A percentile compares a stretch with the other conserved stretches of the same genome.
Evolutionary conservation across 2,888 invertebrate species (phyloP).

Genomic region (Thymelicus sylvestris): DNA sequence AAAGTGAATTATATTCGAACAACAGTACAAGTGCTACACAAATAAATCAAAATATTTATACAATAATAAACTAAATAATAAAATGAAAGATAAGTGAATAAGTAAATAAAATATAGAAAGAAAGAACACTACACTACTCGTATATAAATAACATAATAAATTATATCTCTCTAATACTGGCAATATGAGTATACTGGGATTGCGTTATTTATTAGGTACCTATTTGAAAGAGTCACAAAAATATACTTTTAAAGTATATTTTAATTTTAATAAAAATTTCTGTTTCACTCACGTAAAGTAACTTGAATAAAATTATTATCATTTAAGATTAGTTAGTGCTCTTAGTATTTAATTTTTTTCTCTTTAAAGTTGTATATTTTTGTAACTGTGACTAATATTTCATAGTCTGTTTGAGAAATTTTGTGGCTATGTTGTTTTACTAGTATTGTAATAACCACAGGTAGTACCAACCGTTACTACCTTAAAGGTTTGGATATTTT

Average conservation of each 20-base stretch:
- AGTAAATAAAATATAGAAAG: not conserved
- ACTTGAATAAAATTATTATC: too few species aligned
- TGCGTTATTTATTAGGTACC: not conserved
- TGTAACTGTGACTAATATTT: not conserved
- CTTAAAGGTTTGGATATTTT: too few species aligned
- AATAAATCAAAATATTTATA: not conserved
- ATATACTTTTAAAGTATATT: not conserved
- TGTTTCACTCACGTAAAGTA: too few species aligned
- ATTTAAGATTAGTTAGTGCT: too few species aligned
- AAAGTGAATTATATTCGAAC: not conserved
- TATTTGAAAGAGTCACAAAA: conserved; percentile 3
- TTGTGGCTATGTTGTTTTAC: conserved; percentile 5
- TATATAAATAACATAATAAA: not conserved
- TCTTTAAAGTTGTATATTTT: not conserved
- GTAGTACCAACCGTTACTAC: too few species aligned
- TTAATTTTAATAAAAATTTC: too few species aligned
- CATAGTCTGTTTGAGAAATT: not conserved
- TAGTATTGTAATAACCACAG: not conserved
- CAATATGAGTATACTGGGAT: not conserved
- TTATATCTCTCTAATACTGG: not conserved
- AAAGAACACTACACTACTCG: not conserved
- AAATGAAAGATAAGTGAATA: not conserved
- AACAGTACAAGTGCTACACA: not conserved
- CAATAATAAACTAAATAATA: not conserved
- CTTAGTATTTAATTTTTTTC: too few species aligned